These are phyloP conservation scores for Volucella zonaria DNA, from an alignment of 2,888 invertebrate genomes.

Conservation along the genomic window DNA sequence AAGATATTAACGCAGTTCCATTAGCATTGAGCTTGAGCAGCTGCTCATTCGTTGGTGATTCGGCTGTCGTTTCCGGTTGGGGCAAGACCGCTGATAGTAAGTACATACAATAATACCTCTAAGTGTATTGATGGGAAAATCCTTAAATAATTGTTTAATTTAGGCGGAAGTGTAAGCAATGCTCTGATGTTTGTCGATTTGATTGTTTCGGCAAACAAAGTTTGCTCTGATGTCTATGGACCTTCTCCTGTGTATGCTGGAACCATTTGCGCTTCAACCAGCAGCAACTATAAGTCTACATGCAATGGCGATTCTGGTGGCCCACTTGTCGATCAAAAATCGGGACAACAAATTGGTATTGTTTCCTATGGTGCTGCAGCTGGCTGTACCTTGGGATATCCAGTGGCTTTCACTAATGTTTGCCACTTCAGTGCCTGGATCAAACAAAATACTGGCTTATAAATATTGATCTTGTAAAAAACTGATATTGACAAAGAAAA, in stretches of 20 bases:
- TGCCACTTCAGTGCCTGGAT: constrained; percentile 58
- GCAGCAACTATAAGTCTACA: constrained; percentile 67
- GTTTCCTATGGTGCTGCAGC: constrained; percentile 78
- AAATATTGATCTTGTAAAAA: too few species aligned
- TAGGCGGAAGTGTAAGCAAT: too few species aligned
- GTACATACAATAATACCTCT: too few species aligned
- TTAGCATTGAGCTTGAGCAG: not conserved
- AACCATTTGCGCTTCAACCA: too few species aligned
- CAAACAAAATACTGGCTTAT: constrained; percentile 28
- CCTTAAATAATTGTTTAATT: too few species aligned
- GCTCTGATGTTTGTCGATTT: too few species aligned
- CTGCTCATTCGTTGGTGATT: not conserved
- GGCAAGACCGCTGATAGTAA: not conserved
- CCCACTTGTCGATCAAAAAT: constrained; percentile 75
- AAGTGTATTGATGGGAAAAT: too few species aligned
- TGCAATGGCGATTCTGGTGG: constrained; percentile 80
- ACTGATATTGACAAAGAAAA: too few species aligned
- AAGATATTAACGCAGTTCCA: too few species aligned
- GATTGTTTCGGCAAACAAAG: constrained; percentile 75
- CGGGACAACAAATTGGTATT: constrained; percentile 76
- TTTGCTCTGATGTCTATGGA: constrained; percentile 78
- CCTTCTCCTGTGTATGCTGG: constrained; percentile 74
- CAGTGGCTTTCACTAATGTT: constrained; percentile 78
- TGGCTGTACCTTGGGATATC: constrained; percentile 77
- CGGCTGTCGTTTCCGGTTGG: too few species aligned